phyloP scores from a whole-genome alignment of 2,113 vertebrate genomes.

The Platycercus adscitus region DNA sequence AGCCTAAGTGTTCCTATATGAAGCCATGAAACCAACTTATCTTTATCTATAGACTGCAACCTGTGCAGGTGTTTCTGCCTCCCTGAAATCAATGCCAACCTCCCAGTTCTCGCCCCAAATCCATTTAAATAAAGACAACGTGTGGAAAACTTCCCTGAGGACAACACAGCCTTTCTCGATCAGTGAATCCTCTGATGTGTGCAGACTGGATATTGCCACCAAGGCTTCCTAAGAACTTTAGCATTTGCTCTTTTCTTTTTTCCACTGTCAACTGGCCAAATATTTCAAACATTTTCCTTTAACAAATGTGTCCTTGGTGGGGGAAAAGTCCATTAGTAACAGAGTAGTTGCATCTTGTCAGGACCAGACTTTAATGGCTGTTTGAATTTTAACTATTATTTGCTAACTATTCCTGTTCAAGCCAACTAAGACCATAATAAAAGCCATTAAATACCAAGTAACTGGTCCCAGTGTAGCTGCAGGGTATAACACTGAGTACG shows the following conservation, averaged over 20 bases:
- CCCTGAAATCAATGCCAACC: background rate
- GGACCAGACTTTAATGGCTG: slow-evolving; percentile 60
- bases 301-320: slow-evolving; percentile 51
- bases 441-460: slow-evolving; percentile 55
- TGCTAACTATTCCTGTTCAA: slow-evolving; percentile 55
- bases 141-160: background rate
- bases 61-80: background rate
- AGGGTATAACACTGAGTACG: slow-evolving; percentile 14
- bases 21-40: background rate
- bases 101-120: background rate
- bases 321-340: slow-evolving; percentile 57
- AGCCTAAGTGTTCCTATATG: background rate
- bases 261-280: slow-evolving; percentile 8
- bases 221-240: slow-evolving; percentile 22
- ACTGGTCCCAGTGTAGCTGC: slow-evolving; percentile 39
- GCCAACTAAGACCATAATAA: slow-evolving; percentile 29
- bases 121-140: background rate
- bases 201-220: background rate
- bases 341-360: slow-evolving; percentile 58
- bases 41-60: accelerated
- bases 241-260: slow-evolving; percentile 2
- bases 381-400: slow-evolving; percentile 74
- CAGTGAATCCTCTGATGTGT: background rate
- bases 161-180: background rate
- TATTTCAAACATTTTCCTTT: slow-evolving; percentile 50